These are phyloP conservation scores for Pyrocephalus nanus DNA, from an alignment of 2,797 vertebrate genomes.

Conservation along the genomic window DNA sequence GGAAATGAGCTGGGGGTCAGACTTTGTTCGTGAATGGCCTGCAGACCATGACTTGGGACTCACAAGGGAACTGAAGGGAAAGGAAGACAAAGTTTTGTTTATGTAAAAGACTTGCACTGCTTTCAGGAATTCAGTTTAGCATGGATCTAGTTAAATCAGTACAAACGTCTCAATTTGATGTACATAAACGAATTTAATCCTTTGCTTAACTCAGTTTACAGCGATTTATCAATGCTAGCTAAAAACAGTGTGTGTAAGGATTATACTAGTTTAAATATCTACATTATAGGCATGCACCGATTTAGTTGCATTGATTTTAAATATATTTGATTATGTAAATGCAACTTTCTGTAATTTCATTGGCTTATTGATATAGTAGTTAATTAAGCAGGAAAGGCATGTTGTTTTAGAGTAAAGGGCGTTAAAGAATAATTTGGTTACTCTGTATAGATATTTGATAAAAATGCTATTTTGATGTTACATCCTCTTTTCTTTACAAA, in stretches of 20 bases:
- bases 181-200: conserved; percentile 4
- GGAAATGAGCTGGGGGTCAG: neutral
- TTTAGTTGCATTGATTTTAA: conserved; percentile 31
- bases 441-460: neutral
- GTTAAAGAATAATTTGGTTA: neutral
- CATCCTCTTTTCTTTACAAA: neutral
- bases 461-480: neutral
- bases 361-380: conserved; percentile 31
- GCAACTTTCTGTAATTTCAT: neutral
- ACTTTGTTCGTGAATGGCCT: neutral
- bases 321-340: conserved; percentile 30
- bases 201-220: conserved; percentile 13
- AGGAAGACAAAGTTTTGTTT: neutral
- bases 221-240: neutral
- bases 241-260: neutral
- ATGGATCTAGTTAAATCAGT: neutral
- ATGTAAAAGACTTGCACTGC: neutral
- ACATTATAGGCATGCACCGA: neutral
- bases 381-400: conserved; percentile 18
- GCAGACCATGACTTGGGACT: neutral
- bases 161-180: conserved; percentile 9
- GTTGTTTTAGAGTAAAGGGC: neutral
- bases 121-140: neutral
- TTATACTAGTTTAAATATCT: conserved; percentile 19
- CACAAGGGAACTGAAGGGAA: neutral